phyloP scores from a whole-genome alignment of 1,140 invertebrate species.

The Euura lappo region DNA sequence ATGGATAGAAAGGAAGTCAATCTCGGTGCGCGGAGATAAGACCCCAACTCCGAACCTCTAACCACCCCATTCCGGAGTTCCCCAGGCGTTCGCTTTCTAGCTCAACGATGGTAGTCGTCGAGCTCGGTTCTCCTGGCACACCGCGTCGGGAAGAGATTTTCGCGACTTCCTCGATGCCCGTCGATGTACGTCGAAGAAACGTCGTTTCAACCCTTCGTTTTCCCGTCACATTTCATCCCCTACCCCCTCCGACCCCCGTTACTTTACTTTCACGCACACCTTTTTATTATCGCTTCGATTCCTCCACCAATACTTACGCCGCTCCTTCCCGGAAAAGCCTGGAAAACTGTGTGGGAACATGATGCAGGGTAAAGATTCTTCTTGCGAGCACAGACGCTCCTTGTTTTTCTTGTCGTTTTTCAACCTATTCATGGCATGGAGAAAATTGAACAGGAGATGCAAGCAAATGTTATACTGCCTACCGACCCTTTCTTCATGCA shows the following conservation, averaged over 20 bases:
- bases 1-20: slow-evolving; percentile 63
- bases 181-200: neutral
- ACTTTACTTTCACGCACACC: neutral
- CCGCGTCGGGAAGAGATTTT: neutral
- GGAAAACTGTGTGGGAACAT: too few species aligned
- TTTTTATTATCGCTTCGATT: neutral
- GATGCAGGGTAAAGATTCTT: too few species aligned
- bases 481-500: too few species aligned
- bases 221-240: neutral
- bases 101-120: neutral
- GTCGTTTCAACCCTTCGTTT: neutral
- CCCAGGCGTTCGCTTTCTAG: neutral
- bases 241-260: neutral
- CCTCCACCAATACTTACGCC: neutral
- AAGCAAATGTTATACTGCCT: neutral
- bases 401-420: too few species aligned
- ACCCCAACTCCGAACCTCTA: slow-evolving; percentile 35
- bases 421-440: too few species aligned
- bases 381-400: too few species aligned
- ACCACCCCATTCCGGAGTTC: slow-evolving; percentile 26
- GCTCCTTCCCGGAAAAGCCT: too few species aligned
- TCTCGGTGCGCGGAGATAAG: slow-evolving; percentile 60
- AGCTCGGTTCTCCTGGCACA: neutral
- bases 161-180: neutral
- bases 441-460: neutral